These are phyloP conservation scores for Parauchenoglanis ngamensis DNA, from an alignment of 2,797 vertebrate genomes.

Conservation along the genomic window DNA sequence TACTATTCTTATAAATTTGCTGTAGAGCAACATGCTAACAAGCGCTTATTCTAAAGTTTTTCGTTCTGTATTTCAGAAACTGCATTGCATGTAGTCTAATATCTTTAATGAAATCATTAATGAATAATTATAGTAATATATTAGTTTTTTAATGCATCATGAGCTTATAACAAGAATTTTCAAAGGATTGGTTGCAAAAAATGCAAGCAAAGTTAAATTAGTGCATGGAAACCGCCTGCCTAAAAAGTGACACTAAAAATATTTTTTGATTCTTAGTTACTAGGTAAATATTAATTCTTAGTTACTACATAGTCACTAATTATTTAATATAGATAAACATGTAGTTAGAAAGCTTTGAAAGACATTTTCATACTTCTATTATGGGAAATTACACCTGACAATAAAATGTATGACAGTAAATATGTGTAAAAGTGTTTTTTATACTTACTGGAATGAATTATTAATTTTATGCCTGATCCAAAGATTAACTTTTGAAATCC, in stretches of 20 bases:
- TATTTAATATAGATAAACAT: not conserved
- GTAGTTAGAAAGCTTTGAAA: not conserved
- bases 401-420: not conserved
- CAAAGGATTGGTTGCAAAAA: no score
- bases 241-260: no score
- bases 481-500: slow-evolving; percentile 36
- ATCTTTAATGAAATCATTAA: not conserved
- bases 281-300: not conserved
- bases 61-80: not conserved
- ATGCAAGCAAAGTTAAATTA: no score
- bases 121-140: not conserved
- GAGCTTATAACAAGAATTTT: not conserved
- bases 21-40: not conserved
- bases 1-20: not conserved
- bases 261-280: no score
- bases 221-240: no score
- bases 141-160: not conserved
- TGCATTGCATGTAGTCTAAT: not conserved
- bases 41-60: not conserved
- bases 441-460: slow-evolving; percentile 27
- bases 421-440: not conserved
- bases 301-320: not conserved
- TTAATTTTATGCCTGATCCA: slow-evolving; percentile 47
- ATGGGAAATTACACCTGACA: no score
- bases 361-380: not conserved